These are phyloP conservation scores for Muntiacus reevesi DNA, from an alignment of 2,113 vertebrate species.

Conservation along the genomic window DNA sequence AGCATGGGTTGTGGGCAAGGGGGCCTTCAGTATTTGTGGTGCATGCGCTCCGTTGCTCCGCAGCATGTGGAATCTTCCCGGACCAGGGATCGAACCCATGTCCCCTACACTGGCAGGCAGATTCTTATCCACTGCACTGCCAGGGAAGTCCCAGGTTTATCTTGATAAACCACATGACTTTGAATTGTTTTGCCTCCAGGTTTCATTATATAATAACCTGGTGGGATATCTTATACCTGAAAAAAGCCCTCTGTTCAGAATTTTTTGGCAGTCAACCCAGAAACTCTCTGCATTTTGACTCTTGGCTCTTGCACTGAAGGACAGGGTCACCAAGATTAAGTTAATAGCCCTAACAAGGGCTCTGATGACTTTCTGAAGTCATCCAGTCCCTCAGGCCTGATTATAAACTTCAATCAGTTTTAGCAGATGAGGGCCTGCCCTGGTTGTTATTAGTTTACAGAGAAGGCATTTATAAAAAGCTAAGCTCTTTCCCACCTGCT, in stretches of 20 bases:
- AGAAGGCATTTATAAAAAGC: not conserved
- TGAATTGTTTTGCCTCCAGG: not conserved
- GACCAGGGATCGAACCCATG: not conserved
- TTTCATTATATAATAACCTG: not conserved
- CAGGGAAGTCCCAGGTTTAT: not conserved
- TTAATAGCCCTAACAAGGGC: not conserved
- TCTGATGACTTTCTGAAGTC: not conserved
- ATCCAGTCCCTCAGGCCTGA: not conserved
- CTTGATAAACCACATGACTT: not conserved
- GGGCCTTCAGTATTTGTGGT: not conserved
- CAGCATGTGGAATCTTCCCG: rapidly evolving
- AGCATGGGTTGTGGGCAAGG: not conserved
- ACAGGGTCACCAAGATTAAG: not conserved
- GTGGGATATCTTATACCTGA: not conserved
- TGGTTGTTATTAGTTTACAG: not conserved
- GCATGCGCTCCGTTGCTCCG: not conserved
- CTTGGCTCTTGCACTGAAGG: not conserved
- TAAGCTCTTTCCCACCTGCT: not conserved
- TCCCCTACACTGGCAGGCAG: not conserved
- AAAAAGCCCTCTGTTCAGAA: not conserved
- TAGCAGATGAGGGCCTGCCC: not conserved
- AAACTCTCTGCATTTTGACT: not conserved
- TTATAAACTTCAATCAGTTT: not conserved
- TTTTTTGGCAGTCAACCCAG: not conserved
- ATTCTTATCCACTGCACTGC: not conserved